Percentiles rank a stretch among this genome's conserved stretches.
Conservation (phyloP, 2,113 vertebrate species). For the Poecile atricapillus region DNA sequence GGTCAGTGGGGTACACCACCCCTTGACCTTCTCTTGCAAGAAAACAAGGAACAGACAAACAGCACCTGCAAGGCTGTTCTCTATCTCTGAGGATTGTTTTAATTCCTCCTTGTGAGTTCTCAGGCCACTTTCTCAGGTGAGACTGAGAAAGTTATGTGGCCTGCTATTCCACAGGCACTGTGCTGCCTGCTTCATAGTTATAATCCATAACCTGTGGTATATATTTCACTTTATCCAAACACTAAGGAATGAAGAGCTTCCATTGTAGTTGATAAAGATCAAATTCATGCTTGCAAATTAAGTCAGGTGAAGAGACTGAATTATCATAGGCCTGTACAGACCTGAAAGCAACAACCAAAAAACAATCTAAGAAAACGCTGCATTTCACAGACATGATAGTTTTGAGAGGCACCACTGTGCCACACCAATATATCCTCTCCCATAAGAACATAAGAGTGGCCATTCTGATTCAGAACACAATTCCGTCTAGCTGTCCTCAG, state of each 20-base stretch:
- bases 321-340: not conserved
- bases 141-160: no score
- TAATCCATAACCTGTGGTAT: not conserved
- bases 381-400: not conserved
- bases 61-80: no score
- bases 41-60: no score
- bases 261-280: not conserved
- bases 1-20: no score
- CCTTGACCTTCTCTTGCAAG: no score
- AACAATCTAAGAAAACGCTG: not conserved
- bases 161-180: no score
- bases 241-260: not conserved
- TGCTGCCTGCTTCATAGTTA: no score
- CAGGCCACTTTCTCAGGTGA: no score
- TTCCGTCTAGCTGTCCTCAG: not conserved
- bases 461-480: not conserved
- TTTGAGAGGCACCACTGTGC: not conserved
- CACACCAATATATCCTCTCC: not conserved
- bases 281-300: not conserved
- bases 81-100: no score
- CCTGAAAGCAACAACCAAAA: not conserved
- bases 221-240: not conserved
- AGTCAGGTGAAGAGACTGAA: not conserved
- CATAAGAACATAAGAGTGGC: fast-evolving
- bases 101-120: no score